Evolutionary conservation across 2,113 vertebrate genomes (phyloP).

Genomic region (Salvelinus fontinalis): DNA sequence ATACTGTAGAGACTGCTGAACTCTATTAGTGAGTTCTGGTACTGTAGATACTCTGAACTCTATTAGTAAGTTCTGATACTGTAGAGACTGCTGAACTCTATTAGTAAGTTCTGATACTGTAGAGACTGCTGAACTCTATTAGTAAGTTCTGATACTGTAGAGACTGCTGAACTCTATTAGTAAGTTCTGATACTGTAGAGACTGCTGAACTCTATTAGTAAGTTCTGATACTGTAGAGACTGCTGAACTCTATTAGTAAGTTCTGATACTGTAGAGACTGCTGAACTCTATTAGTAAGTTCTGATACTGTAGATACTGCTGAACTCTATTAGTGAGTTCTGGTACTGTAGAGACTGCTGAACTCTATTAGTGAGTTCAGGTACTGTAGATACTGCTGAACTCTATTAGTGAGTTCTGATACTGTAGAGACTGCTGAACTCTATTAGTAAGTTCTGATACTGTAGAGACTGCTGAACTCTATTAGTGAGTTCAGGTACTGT

Average conservation of each 20-base stretch:
- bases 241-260: background rate
- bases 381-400: background rate
- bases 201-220: conserved; percentile 8
- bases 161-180: background rate
- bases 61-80: background rate
- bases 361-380: conserved; percentile 1
- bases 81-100: too few relatives aligned
- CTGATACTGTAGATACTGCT: background rate
- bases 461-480: too few relatives aligned
- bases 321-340: background rate
- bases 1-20: background rate
- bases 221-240: background rate
- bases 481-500: background rate
- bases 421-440: background rate
- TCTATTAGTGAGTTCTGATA: background rate
- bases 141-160: conserved; percentile 1
- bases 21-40: background rate
- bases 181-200: background rate
- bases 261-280: background rate
- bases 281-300: conserved; percentile 8
- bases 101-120: background rate
- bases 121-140: conserved; percentile 3
- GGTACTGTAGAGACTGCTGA: background rate
- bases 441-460: conserved; percentile 3
- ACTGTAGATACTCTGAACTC: background rate